Percentiles rank a stretch among this genome's conserved stretches.
Conservation (phyloP, 2,797 vertebrate species). For the Notamacropus eugenii region DNA sequence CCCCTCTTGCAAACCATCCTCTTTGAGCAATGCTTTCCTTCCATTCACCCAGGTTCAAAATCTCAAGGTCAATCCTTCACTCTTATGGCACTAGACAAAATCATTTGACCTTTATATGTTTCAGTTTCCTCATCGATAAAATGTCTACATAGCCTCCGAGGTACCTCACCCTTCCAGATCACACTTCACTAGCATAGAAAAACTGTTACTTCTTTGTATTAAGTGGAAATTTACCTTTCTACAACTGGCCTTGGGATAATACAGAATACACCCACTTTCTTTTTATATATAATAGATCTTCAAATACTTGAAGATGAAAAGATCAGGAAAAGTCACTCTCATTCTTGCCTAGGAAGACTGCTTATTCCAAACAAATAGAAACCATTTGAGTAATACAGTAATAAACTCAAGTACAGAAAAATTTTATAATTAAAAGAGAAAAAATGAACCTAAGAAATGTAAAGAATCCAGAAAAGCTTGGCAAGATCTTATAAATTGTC, state of each 20-base stretch:
- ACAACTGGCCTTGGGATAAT: background rate
- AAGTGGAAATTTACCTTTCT: slow-evolving; percentile 11
- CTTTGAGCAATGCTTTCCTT: background rate
- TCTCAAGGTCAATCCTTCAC: background rate
- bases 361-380: background rate
- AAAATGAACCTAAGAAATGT: background rate
- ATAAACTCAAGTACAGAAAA: background rate
- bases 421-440: background rate
- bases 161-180: background rate
- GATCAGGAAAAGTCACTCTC: background rate
- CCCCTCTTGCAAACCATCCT: background rate
- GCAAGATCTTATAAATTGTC: too few relatives aligned
- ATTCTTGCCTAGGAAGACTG: background rate
- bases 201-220: background rate
- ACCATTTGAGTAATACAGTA: background rate
- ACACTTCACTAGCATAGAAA: background rate
- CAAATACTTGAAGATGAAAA: background rate
- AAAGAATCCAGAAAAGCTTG: too few relatives aligned
- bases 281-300: background rate
- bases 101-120: background rate
- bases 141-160: background rate
- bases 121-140: background rate
- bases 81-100: background rate
- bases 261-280: background rate
- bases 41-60: background rate